Base-by-base conservation (phyloP, 53 echinoderm and acorn worm genomes). In the Hippasteria phrygiana region DNA sequence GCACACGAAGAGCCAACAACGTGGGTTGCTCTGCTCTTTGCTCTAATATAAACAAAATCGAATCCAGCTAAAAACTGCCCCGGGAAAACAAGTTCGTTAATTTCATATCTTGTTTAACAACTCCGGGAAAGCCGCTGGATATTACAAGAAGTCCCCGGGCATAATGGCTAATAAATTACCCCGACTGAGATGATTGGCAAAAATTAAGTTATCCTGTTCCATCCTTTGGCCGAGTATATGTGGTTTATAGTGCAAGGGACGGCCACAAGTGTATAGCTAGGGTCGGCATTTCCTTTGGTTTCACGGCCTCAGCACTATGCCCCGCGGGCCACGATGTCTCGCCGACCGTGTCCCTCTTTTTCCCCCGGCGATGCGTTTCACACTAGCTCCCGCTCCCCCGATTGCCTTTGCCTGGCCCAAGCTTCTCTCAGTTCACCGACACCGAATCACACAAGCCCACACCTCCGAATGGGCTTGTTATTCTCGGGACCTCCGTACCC, bases 91-190 rank as follows among this genome's bases (percentile, higher is more conserved):
- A 51, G 70, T 85, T 50, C 34, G 71, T 71, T 37, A 85, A 85
- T 85, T 85, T 85, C 71, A 85, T 85, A 71, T 85, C 85, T 69
- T 71, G 71, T 71, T 85, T 48, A 85, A 85, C 71, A 70, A 35
- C 13, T n/a, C 71, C 31, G 17, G 37, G 17, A 40, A 22, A 24
- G 85, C 85, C 85, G 29, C 55, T 20, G 85, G 85, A 35, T 71
- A 71, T 85, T 47, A 83, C 83, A 83, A 56, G 36, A 79, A 64
- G 85, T 85, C 85, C 85, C 26, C 4, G 11, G 71, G 85, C 85
- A 71, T 85, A 85, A 85, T 85, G 85, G 85, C 85, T 85, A 85
- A 85, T 85, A 85, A 85, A 85, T 85, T 71, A 71, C 85, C 43
- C 69, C 43, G 28, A 38, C 70, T 71, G 69, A 70, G 50, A 85